Evolutionary conservation across 2,888 invertebrate genomes (phyloP), one percentile per base, ranked within the genome.

Genomic region (Microchrysa polita): DNA sequence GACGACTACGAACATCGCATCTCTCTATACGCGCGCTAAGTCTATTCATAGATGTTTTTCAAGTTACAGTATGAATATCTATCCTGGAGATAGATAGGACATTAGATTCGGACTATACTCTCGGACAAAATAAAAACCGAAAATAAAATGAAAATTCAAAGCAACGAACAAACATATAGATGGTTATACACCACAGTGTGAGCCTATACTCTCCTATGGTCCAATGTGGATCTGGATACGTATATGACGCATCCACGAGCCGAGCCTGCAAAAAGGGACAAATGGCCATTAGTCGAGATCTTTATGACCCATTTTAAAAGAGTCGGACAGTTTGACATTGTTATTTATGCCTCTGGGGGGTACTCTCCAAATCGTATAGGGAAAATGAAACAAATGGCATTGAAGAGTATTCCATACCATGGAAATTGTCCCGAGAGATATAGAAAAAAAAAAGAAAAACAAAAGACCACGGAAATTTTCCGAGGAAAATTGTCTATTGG

Each of bases 221-320:
- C n/a, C n/a, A n/a, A n/a, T n/a, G n/a, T n/a, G n/a, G n/a, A n/a
- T n/a, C n/a, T n/a, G n/a, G n/a, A n/a, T n/a, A 34, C 27, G 7
- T 34, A 34, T 34, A 34, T 7, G 27, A 2, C 12, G 16, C 10
- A 48, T n/a, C 40, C 42, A 53, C 69, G 40, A 34, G 27, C 27
- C 69, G 40, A 34, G 27, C 27, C 4, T 2, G 27, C 27, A 69
- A 55, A 69, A 67, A 73, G 73, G 63, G 73, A 48, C 73, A 72
- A 69, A 53, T 67, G 42, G 69, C 74, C 74, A 74, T 74, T 74
- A 74, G 74, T 69, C 55, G 69, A 73, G 73, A 73, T 59, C 73
- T 74, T 74, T 74, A 74, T 74, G 74, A 74, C 74, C 74, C 74
- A 74, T 74, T 74, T 74, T 74, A 74, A 67, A 74, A 74, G 73